Conservation (phyloP, 2,888 invertebrate species). For the Melinaea menophilus region DNA sequence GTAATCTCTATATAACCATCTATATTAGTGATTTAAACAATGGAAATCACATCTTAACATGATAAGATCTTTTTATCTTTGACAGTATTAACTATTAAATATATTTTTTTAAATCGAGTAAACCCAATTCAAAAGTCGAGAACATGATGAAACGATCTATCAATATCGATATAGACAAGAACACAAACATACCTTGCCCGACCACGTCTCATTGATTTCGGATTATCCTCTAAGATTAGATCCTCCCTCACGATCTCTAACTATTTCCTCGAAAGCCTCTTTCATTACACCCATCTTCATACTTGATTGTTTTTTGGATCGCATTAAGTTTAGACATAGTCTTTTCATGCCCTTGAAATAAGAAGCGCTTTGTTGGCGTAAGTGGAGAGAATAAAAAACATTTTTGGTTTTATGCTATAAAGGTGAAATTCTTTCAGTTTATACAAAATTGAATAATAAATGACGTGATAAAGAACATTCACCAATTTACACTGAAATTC, state of each 20-base stretch:
- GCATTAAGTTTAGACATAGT: neutral
- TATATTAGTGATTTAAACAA: no score
- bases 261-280: constrained; percentile 35
- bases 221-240: constrained; percentile 62
- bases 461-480: constrained; percentile 5
- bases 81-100: no score
- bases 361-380: no score
- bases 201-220: constrained; percentile 57
- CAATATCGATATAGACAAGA: constrained; percentile 35
- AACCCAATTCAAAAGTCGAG: constrained; percentile 27
- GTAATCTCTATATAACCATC: neutral
- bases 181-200: constrained; percentile 35
- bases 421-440: neutral
- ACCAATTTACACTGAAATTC: constrained; percentile 7
- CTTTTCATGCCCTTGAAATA: neutral
- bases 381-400: neutral
- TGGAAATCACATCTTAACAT: no score
- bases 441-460: constrained; percentile 6
- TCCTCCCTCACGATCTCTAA: constrained; percentile 48
- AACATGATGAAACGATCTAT: constrained; percentile 31
- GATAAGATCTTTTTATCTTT: no score
- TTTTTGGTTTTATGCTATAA: neutral
- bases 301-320: constrained; percentile 27
- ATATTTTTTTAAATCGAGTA: constrained; percentile 4
- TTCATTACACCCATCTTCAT: constrained; percentile 41